phyloP scores from a whole-genome alignment of 2,113 vertebrate species.

The Dipodomys stephensi region DNA sequence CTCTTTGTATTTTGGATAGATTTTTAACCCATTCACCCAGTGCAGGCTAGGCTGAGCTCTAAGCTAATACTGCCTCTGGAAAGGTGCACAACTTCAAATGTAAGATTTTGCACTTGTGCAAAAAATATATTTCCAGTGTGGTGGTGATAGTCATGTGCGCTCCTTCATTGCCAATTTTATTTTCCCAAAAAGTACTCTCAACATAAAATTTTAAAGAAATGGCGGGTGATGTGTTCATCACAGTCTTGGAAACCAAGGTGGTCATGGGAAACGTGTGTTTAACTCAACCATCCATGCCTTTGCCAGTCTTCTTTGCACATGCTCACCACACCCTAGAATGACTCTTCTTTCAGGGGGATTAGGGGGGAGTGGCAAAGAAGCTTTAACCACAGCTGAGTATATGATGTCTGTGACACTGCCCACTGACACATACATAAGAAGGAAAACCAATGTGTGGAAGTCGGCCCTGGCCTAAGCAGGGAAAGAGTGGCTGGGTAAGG shows the following conservation, averaged over 20 bases:
- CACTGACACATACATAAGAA: neutral
- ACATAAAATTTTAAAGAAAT: neutral
- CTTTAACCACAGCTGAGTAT: neutral
- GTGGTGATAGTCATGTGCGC: neutral
- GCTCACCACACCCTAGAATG: neutral
- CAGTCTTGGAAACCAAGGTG: neutral
- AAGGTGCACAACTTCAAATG: accelerated
- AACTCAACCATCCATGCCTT: no score
- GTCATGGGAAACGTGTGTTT: neutral
- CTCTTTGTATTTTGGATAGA: no score
- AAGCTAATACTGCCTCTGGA: neutral
- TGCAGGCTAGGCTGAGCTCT: neutral
- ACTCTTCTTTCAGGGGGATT: neutral
- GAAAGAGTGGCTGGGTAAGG: slow-evolving; percentile 3
- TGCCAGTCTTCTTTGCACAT: neutral
- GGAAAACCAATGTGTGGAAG: neutral
- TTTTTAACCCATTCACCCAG: neutral
- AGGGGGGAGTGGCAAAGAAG: neutral
- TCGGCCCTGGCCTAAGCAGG: neutral
- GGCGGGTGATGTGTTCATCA: neutral
- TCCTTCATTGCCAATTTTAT: neutral
- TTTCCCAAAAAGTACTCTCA: neutral
- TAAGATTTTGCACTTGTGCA: neutral
- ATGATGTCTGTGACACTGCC: slow-evolving; percentile 27
- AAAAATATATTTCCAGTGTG: neutral